A percentile compares a stretch with the other conserved stretches of the same genome.
Conservation (phyloP, 2,888 invertebrate species). For the Hermaeophaga mercurialis region DNA sequence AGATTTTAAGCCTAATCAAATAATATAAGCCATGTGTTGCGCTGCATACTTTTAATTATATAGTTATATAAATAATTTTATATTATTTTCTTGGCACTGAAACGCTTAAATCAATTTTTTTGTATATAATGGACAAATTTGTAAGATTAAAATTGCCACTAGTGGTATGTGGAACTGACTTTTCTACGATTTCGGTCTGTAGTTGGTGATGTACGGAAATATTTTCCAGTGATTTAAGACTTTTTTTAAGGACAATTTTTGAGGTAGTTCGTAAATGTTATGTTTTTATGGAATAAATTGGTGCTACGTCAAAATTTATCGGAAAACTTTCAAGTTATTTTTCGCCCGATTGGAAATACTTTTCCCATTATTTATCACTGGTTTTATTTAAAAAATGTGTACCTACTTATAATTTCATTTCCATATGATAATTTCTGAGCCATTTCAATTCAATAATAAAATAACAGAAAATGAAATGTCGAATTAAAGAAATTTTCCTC, state of each 20-base stretch:
- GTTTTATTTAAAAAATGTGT: no score
- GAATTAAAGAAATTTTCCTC: no score
- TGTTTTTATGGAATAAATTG: constrained; percentile 20
- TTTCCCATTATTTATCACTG: no score
- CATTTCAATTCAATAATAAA: no score
- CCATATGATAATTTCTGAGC: no score
- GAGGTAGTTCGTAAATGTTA: constrained; percentile 15
- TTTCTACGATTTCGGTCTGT: neutral
- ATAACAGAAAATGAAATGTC: no score
- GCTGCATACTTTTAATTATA: neutral
- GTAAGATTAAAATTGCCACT: neutral
- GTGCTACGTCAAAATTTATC: constrained; percentile 24
- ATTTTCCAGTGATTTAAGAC: constrained; percentile 27
- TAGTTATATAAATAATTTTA: neutral
- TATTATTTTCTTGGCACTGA: neutral
- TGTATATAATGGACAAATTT: constrained; percentile 5
- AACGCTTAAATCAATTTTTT: neutral
- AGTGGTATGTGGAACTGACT: constrained; percentile 18
- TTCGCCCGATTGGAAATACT: no score
- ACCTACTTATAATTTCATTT: no score
- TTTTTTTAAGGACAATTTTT: constrained; percentile 18
- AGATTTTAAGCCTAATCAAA: constrained; percentile 4
- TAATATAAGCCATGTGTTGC: neutral
- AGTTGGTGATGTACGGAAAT: constrained; percentile 24
- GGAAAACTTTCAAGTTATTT: no score